Percentiles rank a stretch among this genome's conserved stretches.
Conservation (phyloP, 2,113 vertebrate genomes). For the Scytalopus superciliaris region DNA sequence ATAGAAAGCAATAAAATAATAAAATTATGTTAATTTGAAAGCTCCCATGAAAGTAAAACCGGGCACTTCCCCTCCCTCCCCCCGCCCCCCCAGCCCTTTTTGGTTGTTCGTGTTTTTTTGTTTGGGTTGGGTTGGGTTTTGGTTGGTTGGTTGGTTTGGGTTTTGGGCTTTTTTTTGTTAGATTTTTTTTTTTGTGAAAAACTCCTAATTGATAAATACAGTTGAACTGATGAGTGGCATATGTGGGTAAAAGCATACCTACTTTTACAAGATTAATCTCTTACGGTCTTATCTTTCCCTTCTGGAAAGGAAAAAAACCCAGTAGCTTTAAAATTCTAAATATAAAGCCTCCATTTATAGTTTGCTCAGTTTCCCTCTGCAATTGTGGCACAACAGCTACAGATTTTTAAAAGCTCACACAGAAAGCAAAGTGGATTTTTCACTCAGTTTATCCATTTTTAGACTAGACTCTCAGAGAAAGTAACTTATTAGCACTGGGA, state of each 20-base stretch:
- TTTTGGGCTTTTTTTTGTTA: no score
- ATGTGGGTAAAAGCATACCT: not conserved
- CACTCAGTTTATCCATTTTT: not conserved
- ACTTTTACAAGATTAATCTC: not conserved
- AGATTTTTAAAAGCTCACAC: not conserved
- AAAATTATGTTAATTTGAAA: not conserved
- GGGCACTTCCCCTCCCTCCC: not conserved
- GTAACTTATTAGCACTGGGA: not conserved
- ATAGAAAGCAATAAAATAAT: slow-evolving; percentile 72
- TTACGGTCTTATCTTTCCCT: not conserved
- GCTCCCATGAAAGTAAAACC: not conserved
- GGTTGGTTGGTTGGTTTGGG: no score
- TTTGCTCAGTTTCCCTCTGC: not conserved
- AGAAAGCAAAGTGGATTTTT: not conserved
- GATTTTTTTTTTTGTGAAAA: not conserved
- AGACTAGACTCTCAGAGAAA: not conserved
- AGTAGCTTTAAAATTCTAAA: not conserved
- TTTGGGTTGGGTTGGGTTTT: no score
- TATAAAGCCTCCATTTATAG: not conserved
- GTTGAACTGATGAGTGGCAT: not conserved
- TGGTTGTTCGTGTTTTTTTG: no score
- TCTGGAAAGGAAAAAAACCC: not conserved
- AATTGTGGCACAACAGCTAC: not conserved
- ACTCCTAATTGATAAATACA: not conserved
- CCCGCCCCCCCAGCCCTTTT: no score